Evolutionary conservation across 2,888 invertebrate species (phyloP), one percentile per base, ranked within the genome.

Genomic region (Plagiodera versicolora): DNA sequence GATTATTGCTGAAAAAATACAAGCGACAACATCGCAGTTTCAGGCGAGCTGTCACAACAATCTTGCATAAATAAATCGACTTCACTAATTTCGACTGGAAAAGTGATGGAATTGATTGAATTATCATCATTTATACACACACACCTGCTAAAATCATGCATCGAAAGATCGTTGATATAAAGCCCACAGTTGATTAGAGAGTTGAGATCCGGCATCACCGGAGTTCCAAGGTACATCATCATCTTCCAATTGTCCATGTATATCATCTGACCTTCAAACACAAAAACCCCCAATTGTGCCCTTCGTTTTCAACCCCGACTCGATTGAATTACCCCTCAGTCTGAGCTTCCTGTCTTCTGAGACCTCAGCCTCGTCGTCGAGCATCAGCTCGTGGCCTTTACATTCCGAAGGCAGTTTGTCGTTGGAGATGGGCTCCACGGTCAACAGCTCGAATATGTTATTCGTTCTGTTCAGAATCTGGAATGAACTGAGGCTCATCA

Each of bases 201-300:
- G n/a, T 93, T 91, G 50, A 98, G 83, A 79, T 96, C 95, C 0
- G 94, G 93, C 94, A 98, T 95, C 30, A 97, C 94, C 0, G 98
- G 98, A 0, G 97, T 95, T 6, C 95, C 96, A 54, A 98, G 83
- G 77, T 96, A 98, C 88, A 98, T 93, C 83, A 98, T 94, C 89
- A 95, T 92, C 65, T 92, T 88, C 98, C 98, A 98, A 76, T 96
- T 95, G 70, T 94, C 93, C 95, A 98, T 96, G 80, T 94, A 97
- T 74, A 98, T 91, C 98, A 98, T 98, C 85, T 98, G 98, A 70
- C 98, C 98, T 92, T n/a, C n/a, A n/a, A n/a, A n/a, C n/a, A n/a
- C n/a, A n/a, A n/a, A n/a, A n/a, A n/a, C n/a, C n/a, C n/a, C n/a
- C n/a, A n/a, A n/a, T n/a, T n/a, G n/a, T n/a, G n/a, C n/a, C n/a